A percentile compares a stretch with the other conserved stretches of the same genome.
These are phyloP conservation scores for Athripsodes cinereus DNA, from an alignment of 2,888 invertebrate species.

Conservation along the genomic window DNA sequence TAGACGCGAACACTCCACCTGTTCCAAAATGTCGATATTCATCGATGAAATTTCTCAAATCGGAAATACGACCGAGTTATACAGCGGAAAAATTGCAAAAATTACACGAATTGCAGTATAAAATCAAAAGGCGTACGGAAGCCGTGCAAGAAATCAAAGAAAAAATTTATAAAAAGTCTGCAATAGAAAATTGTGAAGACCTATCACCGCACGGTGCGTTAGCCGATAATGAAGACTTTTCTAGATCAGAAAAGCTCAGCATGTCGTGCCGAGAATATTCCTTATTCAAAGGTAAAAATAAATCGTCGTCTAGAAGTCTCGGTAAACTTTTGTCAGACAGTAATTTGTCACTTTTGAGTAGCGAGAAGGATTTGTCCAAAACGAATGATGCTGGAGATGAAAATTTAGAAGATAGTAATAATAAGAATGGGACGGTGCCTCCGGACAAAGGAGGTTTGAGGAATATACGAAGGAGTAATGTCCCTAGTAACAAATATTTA, in stretches of 20 bases:
- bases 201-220: slow-evolving; percentile 17
- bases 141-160: slow-evolving; percentile 53
- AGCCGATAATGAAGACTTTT: slow-evolving; percentile 26
- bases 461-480: slow-evolving; percentile 1
- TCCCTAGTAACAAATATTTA: neutral
- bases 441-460: slow-evolving; percentile 10
- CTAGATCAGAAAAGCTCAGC: slow-evolving; percentile 23
- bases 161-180: slow-evolving; percentile 44
- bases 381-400: neutral
- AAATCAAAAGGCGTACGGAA: slow-evolving; percentile 61
- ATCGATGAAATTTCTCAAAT: slow-evolving; percentile 48
- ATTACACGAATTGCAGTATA: slow-evolving; percentile 64
- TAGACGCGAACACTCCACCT: slow-evolving; percentile 40
- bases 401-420: slow-evolving; percentile 2
- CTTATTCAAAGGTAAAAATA: slow-evolving; percentile 20
- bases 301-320: slow-evolving; percentile 11
- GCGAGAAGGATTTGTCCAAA: slow-evolving; percentile 7
- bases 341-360: neutral
- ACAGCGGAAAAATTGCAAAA: slow-evolving; percentile 63
- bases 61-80: slow-evolving; percentile 68
- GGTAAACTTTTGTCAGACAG: slow-evolving; percentile 19
- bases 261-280: slow-evolving; percentile 24
- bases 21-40: slow-evolving; percentile 44
- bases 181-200: slow-evolving; percentile 34
- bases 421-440: slow-evolving; percentile 8